These are phyloP conservation scores for Lobophora halterata DNA, from an alignment of 2,888 invertebrate genomes.

Conservation along the genomic window DNA sequence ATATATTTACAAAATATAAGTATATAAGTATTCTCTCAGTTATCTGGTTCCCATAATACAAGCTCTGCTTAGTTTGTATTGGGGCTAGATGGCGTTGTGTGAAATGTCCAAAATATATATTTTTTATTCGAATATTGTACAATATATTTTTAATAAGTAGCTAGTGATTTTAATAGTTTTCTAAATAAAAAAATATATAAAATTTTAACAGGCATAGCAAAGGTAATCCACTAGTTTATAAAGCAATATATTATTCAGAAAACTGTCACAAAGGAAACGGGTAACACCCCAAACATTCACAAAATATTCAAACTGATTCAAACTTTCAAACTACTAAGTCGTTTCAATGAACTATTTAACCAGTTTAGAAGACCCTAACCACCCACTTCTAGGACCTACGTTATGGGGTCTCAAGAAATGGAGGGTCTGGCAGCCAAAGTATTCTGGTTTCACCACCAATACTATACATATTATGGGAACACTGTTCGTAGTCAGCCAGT, in stretches of 20 bases:
- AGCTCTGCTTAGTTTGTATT: too few species aligned
- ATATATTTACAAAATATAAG: too few species aligned
- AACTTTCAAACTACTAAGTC: background rate
- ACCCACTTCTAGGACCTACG: conserved; percentile 54
- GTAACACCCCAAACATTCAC: background rate
- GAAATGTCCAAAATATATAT: too few species aligned
- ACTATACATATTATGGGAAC: conserved; percentile 45
- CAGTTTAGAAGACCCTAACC: conserved; percentile 43
- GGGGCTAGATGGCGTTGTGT: too few species aligned
- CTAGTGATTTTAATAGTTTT: too few species aligned
- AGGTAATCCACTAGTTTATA: conserved; percentile 4
- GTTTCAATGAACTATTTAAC: conserved; percentile 33
- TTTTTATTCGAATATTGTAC: too few species aligned
- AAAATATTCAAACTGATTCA: conserved; percentile 1
- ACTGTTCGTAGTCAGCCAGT: conserved; percentile 58
- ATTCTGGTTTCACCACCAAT: conserved; percentile 33
- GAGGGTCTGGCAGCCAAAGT: conserved; percentile 52
- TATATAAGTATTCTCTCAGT: too few species aligned
- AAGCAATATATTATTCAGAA: conserved; percentile 6
- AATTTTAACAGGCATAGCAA: too few species aligned
- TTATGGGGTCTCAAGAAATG: conserved; percentile 47
- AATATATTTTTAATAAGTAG: too few species aligned
- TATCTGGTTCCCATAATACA: too few species aligned
- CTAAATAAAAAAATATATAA: too few species aligned
- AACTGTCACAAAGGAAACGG: conserved; percentile 1